These are phyloP conservation scores for Magallana gigas DNA, from an alignment of 1,140 invertebrate species.

Conservation along the genomic window DNA sequence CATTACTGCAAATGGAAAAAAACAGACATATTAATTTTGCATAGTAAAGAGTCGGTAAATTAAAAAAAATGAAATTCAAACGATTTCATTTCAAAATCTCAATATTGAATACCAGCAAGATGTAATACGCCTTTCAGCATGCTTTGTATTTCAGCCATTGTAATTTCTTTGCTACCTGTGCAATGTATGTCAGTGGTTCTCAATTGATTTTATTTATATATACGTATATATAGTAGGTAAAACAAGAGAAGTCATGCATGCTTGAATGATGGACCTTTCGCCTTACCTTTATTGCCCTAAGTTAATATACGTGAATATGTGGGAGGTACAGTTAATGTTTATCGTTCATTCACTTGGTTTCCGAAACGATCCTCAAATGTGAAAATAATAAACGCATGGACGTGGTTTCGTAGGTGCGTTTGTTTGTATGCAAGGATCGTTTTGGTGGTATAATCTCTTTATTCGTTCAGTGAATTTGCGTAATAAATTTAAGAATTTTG, in stretches of 20 bases:
- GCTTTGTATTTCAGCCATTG: not conserved
- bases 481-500: too few species aligned
- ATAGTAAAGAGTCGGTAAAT: not conserved
- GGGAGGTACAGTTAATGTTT: not conserved
- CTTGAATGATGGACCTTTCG: constrained; percentile 2
- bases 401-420: not conserved
- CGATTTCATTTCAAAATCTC: too few species aligned
- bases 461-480: too few species aligned
- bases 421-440: too few species aligned
- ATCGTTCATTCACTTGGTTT: not conserved
- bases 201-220: not conserved
- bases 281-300: constrained; percentile 8
- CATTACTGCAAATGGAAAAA: not conserved
- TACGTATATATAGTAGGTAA: not conserved
- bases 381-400: not conserved
- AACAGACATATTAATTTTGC: not conserved
- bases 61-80: too few species aligned
- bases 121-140: not conserved
- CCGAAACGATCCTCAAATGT: not conserved
- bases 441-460: too few species aligned
- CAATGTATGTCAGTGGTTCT: not conserved
- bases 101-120: not conserved
- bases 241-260: not conserved
- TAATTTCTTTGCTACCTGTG: not conserved
- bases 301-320: not conserved